Percentiles rank a stretch among this genome's conserved stretches.
phyloP scores from a whole-genome alignment of 2,888 invertebrate species.

The Dolichopus griseipennis region DNA sequence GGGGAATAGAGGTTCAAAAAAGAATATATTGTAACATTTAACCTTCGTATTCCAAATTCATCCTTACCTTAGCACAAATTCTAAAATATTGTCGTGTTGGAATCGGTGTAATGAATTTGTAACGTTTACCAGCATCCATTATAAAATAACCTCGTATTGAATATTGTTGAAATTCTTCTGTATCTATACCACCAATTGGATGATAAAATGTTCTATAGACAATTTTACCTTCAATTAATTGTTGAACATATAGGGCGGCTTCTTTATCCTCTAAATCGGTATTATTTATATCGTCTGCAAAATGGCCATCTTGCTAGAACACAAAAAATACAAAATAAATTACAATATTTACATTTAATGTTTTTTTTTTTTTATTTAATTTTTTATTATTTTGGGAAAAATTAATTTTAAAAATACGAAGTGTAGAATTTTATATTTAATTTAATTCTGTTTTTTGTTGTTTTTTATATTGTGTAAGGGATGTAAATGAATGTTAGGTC shows the following conservation, averaged over 20 bases:
- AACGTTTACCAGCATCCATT: constrained; percentile 26
- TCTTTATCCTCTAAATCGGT: constrained; percentile 18
- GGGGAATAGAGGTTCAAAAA: no score
- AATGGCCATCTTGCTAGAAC: constrained; percentile 23
- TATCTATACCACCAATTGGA: constrained; percentile 25
- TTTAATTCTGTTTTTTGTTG: no score
- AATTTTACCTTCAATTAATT: constrained; percentile 26
- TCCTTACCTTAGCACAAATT: constrained; percentile 23
- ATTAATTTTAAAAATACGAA: no score
- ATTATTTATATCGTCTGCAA: constrained; percentile 20
- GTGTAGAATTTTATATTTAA: no score
- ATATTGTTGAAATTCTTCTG: constrained; percentile 25
- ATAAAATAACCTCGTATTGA: constrained; percentile 32
- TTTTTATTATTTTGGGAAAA: no score
- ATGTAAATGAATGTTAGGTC: no score
- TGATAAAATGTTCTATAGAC: constrained; percentile 28
- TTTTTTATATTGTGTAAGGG: no score
- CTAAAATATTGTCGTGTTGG: constrained; percentile 29
- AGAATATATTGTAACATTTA: no score
- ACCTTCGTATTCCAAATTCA: no score
- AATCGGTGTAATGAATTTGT: constrained; percentile 30
- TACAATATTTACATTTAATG: no score
- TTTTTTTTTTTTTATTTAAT: no score
- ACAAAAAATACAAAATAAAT: constrained; percentile 12
- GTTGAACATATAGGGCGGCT: constrained; percentile 25